Evolutionary conservation across 2,888 invertebrate genomes (phyloP), one percentile per base, ranked within the genome.

Genomic region (Tipula unca): DNA sequence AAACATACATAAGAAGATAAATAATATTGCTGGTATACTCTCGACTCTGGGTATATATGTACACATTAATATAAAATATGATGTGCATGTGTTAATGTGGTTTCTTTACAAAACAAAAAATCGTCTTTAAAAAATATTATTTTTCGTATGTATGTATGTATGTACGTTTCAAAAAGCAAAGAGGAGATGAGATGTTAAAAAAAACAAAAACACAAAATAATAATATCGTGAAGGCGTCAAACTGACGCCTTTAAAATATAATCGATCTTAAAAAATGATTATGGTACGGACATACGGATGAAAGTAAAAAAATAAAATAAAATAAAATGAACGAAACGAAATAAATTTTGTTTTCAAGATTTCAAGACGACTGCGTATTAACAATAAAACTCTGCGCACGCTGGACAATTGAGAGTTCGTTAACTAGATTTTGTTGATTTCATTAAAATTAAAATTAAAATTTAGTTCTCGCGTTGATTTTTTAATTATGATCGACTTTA

Each of bases 151-250:
- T 10, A 39, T 6, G 32, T 39, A n/a, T n/a, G n/a, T n/a, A 48
- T 48, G 8, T 69, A 69, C 69, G 69, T 17, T 48, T 8, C n/a
- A n/a, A 69, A 25, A 69, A 69, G 69, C 69, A 69, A 69, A 69
- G 69, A 69, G 69, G 69, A 69, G 69, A 83, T 83, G 83, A 83
- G 83, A 83, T 83, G 83, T 32, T 83, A 35, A 35, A 32, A 32
- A 83, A 83, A 83, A 35, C 17, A 32, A 32, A 83, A 83, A 83
- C 69, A 69, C 6, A 69, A 69, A 69, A 69, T 48, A 48, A 48
- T 69, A 83, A 83, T 83, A 83, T 83, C 83, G 83, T 83, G 29
- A 83, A 83, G 83, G 83, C 83, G 83, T 83, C 83, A 83, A 83
- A 32, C 83, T 83, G 83, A 83, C 83, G 83, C 83, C 83, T 83